Evolutionary conservation across 2,888 invertebrate species (phyloP).

Genomic region (Dascillus cervinus): DNA sequence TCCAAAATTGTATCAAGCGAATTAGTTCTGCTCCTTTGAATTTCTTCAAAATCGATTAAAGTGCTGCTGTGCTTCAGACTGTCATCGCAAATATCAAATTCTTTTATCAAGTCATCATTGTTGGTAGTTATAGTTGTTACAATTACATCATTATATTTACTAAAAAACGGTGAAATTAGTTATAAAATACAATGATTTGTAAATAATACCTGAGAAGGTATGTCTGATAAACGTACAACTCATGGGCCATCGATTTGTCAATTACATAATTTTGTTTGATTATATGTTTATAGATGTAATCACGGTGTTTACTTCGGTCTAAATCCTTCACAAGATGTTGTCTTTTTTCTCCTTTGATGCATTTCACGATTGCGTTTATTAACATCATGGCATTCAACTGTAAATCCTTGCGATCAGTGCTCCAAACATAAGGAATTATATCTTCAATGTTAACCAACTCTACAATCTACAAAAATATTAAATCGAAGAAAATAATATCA

Average conservation of each 20-base stretch:
- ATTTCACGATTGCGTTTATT: constrained; percentile 33
- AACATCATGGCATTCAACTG: constrained; percentile 32
- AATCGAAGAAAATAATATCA: not conserved
- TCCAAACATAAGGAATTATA: constrained; percentile 27
- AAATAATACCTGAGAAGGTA: constrained; percentile 36
- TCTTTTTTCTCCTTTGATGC: constrained; percentile 29
- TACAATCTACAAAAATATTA: constrained; percentile 9
- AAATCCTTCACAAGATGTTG: constrained; percentile 32
- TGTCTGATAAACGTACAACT: constrained; percentile 36
- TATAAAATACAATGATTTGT: too few species aligned
- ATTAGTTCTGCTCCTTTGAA: constrained; percentile 17
- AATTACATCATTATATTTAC: too few species aligned
- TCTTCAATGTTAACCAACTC: constrained; percentile 17
- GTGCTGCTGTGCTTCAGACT: constrained; percentile 26
- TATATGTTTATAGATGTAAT: constrained; percentile 21
- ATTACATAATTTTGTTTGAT: constrained; percentile 19
- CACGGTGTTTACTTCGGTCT: constrained; percentile 24
- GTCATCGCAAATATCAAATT: constrained; percentile 26
- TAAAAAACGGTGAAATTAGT: too few species aligned
- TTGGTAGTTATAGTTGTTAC: too few species aligned
- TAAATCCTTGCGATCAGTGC: constrained; percentile 21
- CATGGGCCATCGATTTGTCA: constrained; percentile 28
- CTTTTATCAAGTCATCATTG: constrained; percentile 12
- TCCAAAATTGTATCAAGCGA: constrained; percentile 13
- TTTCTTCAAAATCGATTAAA: constrained; percentile 33